Base-by-base conservation (phyloP, 2,888 invertebrate species). In the Sesia bembeciformis region DNA sequence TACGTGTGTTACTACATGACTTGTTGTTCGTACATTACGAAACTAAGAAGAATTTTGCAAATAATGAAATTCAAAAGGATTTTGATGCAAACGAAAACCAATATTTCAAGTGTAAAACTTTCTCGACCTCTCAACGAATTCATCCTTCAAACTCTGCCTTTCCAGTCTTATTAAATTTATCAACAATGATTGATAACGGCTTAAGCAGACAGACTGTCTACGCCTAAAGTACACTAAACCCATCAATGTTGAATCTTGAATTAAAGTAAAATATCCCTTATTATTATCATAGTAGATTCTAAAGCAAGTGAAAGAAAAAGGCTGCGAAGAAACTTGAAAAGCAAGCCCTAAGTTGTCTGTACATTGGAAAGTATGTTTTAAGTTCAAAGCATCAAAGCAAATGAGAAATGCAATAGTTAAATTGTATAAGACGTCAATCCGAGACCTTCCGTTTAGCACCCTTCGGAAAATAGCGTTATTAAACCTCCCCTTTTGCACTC, bases 101-200 rank as follows among this genome's bases (percentile, higher is more conserved):
- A 23, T 23, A 23, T 46, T 23, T 46, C 23, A n/a, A 4, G 23
- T 8, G 46, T 5, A 3, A 5, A 43, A 50, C 50, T 39, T 65
- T 70, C 76, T 49, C 57, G 63, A 60, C 60, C 70, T 68, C 66
- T 76, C 66, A 63, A 53, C 62, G 60, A 59, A 57, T 59, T 60
- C 76, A 81, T 82, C 72, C 64, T 67, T 81, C 82, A 78, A 72
- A 70, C 65, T 62, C 66, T 39, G 38, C 38, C 46, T n/a, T 58
- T 58, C 60, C 67, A 72, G 64, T 74, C 72, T 80, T 81, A 83
- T 82, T 84, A 82, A 74, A 84, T 74, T 72, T 70, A 63, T 61
- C 68, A 78, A 76, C 74, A 70, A 80, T 81, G 80, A 85, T 83
- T 77, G 76, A 82, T 81, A 69, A 75, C 67, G 58, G 64, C 63